Evolutionary conservation across 2,113 vertebrate species (phyloP), one percentile per base, ranked within the genome.

Genomic region (Lagopus muta): DNA sequence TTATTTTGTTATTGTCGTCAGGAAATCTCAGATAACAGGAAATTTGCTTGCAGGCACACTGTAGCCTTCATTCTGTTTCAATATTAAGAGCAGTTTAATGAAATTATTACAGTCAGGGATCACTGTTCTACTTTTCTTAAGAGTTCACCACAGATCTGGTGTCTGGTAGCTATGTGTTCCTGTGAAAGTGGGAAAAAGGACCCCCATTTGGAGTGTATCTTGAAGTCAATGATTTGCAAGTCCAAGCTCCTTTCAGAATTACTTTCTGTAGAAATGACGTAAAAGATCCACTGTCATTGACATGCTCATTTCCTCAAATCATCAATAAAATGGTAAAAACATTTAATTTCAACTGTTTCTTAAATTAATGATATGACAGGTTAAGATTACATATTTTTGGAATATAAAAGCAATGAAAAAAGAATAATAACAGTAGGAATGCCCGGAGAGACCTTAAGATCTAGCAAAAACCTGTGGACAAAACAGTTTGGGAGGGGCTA

Each of bases 131-230:
- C 10, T 82, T 82, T 79, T 66, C 32, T 32, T 40, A 70, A 47
- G 24, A 58, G 12, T 52, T 83, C 55, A 66, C 11, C 8, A 3
- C 8, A 4, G 2, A 25, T 6, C 19, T 74, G 42, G 14, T 21
- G 19, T 38, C 25, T 70, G 36, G 43, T 42, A 42, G 5, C 20
- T 42, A 13, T 20, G 10, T 72, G 19, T 8, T 4, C 1, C 50
- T 60, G 18, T 16, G 34, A 86, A 88, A 60, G 16, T 47, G 11
- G 16, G 38, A 64, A 64, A 40, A 40, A 64, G 8, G 43, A 54
- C 4, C 19, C n/a, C 38, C 12, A 36, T 64, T 66, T 2, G 2
- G 34, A 64, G 10, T 0, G 0, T 28, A 74, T 8, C 11, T 70
- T 20, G 22, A 69, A 52, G 21, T 65, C 16, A 60, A 60, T 0